Evolutionary conservation across 1,140 invertebrate species (phyloP).

Genomic region (Epicauta chinensis): DNA sequence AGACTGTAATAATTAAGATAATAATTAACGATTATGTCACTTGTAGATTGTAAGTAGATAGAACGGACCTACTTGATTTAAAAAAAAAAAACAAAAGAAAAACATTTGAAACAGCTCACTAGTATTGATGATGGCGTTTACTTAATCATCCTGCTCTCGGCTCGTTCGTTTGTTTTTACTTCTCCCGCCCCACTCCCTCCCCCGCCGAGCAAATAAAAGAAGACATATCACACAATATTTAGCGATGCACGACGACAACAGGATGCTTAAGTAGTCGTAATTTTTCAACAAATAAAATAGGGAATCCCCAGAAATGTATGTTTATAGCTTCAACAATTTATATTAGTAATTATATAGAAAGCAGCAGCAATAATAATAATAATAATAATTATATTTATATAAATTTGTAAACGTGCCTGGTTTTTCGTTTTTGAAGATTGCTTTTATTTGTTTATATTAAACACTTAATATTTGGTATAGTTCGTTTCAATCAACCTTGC

Average conservation of each 20-base stretch:
- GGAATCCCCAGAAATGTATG: too few relatives aligned
- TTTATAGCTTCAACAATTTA: slow-evolving; percentile 16
- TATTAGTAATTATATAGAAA: slow-evolving; percentile 19
- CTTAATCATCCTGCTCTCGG: too few relatives aligned
- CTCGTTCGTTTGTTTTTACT: too few relatives aligned
- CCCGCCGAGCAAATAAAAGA: too few relatives aligned
- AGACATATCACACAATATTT: too few relatives aligned
- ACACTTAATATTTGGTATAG: slow-evolving; percentile 15
- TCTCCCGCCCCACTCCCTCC: too few relatives aligned
- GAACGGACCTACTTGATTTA: slow-evolving; percentile 1
- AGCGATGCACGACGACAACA: too few relatives aligned
- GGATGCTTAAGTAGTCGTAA: too few relatives aligned
- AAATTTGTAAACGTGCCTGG: slow-evolving; percentile 30
- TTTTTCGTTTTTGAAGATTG: slow-evolving; percentile 21
- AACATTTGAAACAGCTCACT: too few relatives aligned
- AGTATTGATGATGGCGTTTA: neutral
- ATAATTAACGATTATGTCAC: slow-evolving; percentile 27
- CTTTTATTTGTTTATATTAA: slow-evolving; percentile 25
- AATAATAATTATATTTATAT: slow-evolving; percentile 30
- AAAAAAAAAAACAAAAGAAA: neutral
- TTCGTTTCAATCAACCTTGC: slow-evolving; percentile 11
- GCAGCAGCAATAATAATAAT: slow-evolving; percentile 27
- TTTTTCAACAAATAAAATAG: too few relatives aligned
- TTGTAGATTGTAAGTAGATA: slow-evolving; percentile 27
- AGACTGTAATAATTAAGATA: slow-evolving; percentile 26